These are phyloP conservation scores for Octopus bimaculoides DNA, from an alignment of 1,140 invertebrate genomes.

Conservation along the genomic window DNA sequence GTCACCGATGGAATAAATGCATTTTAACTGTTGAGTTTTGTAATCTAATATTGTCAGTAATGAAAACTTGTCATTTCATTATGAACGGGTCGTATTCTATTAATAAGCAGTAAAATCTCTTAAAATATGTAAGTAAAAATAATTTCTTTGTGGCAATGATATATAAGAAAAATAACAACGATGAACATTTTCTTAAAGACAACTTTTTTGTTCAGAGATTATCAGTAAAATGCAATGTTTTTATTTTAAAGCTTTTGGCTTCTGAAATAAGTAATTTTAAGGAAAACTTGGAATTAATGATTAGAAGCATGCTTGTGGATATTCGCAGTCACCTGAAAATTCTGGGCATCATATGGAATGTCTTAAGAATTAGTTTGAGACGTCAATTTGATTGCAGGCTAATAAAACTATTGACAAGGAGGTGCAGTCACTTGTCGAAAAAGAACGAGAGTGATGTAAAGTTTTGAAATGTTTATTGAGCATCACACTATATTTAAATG, in stretches of 20 bases:
- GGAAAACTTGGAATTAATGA: conserved; percentile 4
- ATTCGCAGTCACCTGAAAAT: conserved; percentile 4
- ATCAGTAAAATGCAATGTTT: background rate
- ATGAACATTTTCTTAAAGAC: background rate
- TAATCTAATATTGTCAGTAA: background rate
- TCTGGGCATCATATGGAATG: background rate
- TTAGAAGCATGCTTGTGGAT: conserved; percentile 1
- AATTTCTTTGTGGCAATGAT: conserved; percentile 4
- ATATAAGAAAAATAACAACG: background rate
- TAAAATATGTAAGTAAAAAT: background rate
- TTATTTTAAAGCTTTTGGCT: too few species aligned
- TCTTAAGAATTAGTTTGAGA: background rate
- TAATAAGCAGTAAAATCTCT: background rate
- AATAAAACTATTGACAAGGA: conserved; percentile 2
- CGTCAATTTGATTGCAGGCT: background rate
- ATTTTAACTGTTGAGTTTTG: too few species aligned
- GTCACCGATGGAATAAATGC: too few species aligned
- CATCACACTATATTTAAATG: background rate
- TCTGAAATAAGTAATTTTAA: background rate
- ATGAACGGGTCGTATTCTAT: background rate
- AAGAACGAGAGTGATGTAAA: background rate
- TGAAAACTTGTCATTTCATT: background rate
- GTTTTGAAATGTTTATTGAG: conserved; percentile 1
- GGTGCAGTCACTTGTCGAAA: background rate
- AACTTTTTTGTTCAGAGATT: background rate